phyloP scores from a whole-genome alignment of 1,140 invertebrate genomes.

The Ladona fulva region DNA sequence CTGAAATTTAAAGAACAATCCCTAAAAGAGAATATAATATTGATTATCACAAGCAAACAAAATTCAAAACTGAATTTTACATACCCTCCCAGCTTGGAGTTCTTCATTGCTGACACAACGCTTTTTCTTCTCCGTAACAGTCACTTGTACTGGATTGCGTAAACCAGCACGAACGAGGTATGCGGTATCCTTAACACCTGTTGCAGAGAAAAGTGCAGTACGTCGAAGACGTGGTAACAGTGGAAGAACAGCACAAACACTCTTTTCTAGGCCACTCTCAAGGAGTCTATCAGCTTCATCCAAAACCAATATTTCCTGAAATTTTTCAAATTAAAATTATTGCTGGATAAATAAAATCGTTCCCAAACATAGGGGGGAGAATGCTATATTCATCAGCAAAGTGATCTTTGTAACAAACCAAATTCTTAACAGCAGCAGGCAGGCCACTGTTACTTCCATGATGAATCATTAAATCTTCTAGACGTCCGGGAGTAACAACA shows the following conservation, averaged over 20 bases:
- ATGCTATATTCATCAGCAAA: conserved; percentile 13
- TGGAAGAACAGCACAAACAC: conserved; percentile 82
- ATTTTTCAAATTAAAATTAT: conserved; percentile 14
- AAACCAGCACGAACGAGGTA: conserved; percentile 87
- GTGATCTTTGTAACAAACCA: conserved; percentile 43
- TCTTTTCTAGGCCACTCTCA: conserved; percentile 82
- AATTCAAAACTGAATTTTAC: too few species aligned
- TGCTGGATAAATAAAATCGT: conserved; percentile 27
- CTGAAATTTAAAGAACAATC: too few species aligned
- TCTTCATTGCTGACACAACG: not conserved
- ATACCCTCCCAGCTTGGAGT: too few species aligned
- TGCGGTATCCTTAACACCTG: conserved; percentile 91
- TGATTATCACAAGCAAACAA: too few species aligned
- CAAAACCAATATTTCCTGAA: conserved; percentile 80
- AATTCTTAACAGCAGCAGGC: conserved; percentile 53
- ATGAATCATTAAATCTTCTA: conserved; percentile 74
- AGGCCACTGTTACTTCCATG: conserved; percentile 55
- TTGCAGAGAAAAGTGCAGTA: conserved; percentile 97
- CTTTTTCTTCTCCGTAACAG: conserved; percentile 72
- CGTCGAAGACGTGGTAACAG: conserved; percentile 86
- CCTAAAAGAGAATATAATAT: too few species aligned
- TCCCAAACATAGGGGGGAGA: conserved; percentile 28
- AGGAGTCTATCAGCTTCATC: conserved; percentile 96
- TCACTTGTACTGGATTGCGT: conserved; percentile 85
- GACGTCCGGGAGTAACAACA: conserved; percentile 82